These are phyloP conservation scores for Percina caprodes DNA, from an alignment of 2,113 vertebrate species.

Conservation along the genomic window DNA sequence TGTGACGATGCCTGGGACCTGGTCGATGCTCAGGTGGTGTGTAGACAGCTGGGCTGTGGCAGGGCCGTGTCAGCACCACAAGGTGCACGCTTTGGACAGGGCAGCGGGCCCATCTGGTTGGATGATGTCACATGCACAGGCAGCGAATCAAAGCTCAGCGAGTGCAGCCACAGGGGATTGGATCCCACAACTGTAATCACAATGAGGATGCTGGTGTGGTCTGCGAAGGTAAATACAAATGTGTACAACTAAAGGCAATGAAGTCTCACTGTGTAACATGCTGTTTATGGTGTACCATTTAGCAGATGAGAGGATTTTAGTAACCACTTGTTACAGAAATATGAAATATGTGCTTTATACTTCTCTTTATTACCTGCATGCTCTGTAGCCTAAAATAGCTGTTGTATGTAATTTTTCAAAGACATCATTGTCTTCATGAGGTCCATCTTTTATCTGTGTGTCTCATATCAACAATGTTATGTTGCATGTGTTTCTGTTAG, in stretches of 20 bases:
- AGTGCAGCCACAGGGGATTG: slow-evolving; percentile 55
- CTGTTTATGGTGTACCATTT: not conserved
- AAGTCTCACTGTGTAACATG: not conserved
- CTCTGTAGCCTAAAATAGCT: not conserved
- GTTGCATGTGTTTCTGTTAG: slow-evolving; percentile 29
- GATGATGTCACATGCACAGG: slow-evolving; percentile 48
- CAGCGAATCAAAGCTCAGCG: slow-evolving; percentile 21
- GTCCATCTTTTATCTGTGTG: too few species aligned
- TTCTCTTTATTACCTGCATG: not conserved
- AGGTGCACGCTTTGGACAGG: slow-evolving; percentile 35
- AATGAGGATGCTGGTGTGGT: slow-evolving; percentile 60
- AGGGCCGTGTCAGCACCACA: slow-evolving; percentile 27
- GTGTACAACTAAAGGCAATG: not conserved
- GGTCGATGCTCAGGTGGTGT: slow-evolving; percentile 67
- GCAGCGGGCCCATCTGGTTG: slow-evolving; percentile 67
- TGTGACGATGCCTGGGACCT: slow-evolving; percentile 61
- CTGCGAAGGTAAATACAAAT: slow-evolving; percentile 52
- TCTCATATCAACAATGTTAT: not conserved
- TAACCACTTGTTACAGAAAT: too few species aligned
- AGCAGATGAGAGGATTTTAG: not conserved
- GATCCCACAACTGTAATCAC: slow-evolving; percentile 60
- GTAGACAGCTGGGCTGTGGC: slow-evolving; percentile 73
- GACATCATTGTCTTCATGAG: too few species aligned
- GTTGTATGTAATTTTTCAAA: not conserved
- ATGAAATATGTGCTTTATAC: not conserved